Evolutionary conservation across 92 coral and sea anemone genomes (phyloP).

Genomic region (Phenganax subtilis): DNA sequence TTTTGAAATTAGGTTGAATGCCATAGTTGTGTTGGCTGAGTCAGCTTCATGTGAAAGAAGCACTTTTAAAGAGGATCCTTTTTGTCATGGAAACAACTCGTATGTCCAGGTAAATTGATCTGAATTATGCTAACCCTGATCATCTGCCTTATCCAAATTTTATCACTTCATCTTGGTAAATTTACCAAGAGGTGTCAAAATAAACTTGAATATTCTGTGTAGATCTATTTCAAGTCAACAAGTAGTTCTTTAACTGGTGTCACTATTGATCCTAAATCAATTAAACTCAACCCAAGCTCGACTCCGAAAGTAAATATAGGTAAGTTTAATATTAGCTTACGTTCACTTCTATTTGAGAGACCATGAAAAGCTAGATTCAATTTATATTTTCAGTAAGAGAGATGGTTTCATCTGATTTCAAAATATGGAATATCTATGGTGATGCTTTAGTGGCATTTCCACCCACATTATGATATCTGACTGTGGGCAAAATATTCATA

Average conservation of each 20-base stretch:
- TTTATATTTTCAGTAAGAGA: slow-evolving; percentile 58
- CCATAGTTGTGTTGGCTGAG: slow-evolving; percentile 73
- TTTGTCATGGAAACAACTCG: slow-evolving; percentile 73
- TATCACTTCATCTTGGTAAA: too few relatives aligned
- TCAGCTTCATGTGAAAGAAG: slow-evolving; percentile 13
- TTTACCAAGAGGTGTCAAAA: too few relatives aligned
- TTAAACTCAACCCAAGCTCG: slow-evolving; percentile 69
- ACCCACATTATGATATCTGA: slow-evolving; percentile 44
- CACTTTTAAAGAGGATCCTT: slow-evolving; percentile 71
- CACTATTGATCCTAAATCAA: slow-evolving; percentile 73
- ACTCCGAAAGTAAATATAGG: slow-evolving; percentile 63
- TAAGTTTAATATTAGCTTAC: slow-evolving; percentile 32
- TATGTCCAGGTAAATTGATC: slow-evolving; percentile 70
- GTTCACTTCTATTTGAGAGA: too few relatives aligned
- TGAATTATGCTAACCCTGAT: too few relatives aligned
- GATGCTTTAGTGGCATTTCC: slow-evolving; percentile 71
- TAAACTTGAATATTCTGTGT: background rate
- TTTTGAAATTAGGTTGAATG: slow-evolving; percentile 59
- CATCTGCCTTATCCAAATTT: too few relatives aligned
- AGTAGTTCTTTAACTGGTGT: slow-evolving; percentile 70
- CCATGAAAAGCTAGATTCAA: background rate
- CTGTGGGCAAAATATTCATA: background rate
- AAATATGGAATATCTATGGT: slow-evolving; percentile 90
- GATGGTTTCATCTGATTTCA: slow-evolving; percentile 75
- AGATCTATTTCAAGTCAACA: slow-evolving; percentile 73